These are phyloP conservation scores for Myrmophylax atrothorax DNA, from an alignment of 2,113 vertebrate species.

Conservation along the genomic window DNA sequence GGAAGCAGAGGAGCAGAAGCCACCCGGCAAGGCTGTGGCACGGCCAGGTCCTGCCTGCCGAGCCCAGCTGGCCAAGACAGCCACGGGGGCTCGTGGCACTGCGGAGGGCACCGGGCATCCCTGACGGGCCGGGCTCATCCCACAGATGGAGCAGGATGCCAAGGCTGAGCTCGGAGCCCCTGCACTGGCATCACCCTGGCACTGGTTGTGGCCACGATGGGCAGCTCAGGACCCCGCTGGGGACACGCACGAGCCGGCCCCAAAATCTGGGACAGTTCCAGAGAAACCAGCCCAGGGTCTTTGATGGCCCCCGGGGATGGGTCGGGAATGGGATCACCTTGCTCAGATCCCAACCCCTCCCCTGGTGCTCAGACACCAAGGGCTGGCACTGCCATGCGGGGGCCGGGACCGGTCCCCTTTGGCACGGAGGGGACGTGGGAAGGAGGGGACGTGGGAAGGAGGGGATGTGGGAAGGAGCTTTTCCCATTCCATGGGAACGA, in stretches of 20 bases:
- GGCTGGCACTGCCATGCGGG: accelerated
- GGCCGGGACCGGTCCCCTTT: accelerated
- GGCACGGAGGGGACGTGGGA: accelerated
- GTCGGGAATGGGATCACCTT: accelerated
- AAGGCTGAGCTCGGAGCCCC: accelerated
- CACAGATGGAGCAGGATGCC: accelerated
- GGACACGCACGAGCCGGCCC: accelerated
- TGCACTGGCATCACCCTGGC: accelerated
- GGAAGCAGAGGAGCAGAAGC: slow-evolving; percentile 32
- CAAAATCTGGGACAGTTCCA: background rate
- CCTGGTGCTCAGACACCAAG: background rate
- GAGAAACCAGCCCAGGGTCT: background rate
- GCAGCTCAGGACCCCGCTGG: background rate
- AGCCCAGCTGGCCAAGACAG: background rate
- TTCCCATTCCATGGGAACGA: background rate
- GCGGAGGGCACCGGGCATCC: accelerated
- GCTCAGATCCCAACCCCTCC: accelerated
- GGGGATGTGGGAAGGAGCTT: background rate
- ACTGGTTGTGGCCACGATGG: background rate
- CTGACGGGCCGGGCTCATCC: accelerated
- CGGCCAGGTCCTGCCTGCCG: background rate
- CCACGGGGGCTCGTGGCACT: background rate
- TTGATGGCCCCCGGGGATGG: background rate
- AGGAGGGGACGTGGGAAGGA: background rate
- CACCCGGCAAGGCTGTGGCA: background rate